A percentile compares a stretch with the other conserved stretches of the same genome.
Conservation (phyloP, 2,888 invertebrate genomes). For the Scotopteryx bipunctaria region DNA sequence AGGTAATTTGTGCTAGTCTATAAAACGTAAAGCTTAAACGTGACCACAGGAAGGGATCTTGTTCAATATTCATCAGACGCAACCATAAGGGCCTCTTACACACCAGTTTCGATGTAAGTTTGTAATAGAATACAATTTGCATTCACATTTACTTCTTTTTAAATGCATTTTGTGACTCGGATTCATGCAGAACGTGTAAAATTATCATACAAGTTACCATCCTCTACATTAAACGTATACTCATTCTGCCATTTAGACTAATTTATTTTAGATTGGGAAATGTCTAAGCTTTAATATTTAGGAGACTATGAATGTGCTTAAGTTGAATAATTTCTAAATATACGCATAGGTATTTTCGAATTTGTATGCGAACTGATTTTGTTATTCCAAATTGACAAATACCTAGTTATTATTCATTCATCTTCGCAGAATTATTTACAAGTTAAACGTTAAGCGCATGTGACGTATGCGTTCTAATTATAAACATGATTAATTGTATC, state of each 20-base stretch:
- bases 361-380: neutral
- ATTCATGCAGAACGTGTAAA: slow-evolving; percentile 23
- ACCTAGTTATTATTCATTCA: slow-evolving; percentile 31
- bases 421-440: slow-evolving; percentile 32
- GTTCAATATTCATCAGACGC: slow-evolving; percentile 41
- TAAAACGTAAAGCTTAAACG: slow-evolving; percentile 20
- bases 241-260: slow-evolving; percentile 15
- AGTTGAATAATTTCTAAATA: neutral
- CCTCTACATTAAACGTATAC: slow-evolving; percentile 17
- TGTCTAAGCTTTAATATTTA: slow-evolving; percentile 5
- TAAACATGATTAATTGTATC: slow-evolving; percentile 33
- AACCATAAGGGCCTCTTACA: slow-evolving; percentile 41
- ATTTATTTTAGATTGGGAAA: slow-evolving; percentile 4
- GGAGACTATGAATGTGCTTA: slow-evolving; percentile 9
- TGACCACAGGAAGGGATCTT: slow-evolving; percentile 41
- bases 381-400: slow-evolving; percentile 20
- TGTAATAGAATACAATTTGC: slow-evolving; percentile 46
- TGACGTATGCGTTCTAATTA: slow-evolving; percentile 37
- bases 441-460: slow-evolving; percentile 27
- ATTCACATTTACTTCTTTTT: slow-evolving; percentile 45
- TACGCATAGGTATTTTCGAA: neutral
- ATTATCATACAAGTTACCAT: slow-evolving; percentile 32
- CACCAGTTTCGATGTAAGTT: slow-evolving; percentile 44
- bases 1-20: neutral
- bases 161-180: slow-evolving; percentile 35